These are phyloP conservation scores for Beris morrisii DNA, from an alignment of 2,888 invertebrate species.

Conservation along the genomic window DNA sequence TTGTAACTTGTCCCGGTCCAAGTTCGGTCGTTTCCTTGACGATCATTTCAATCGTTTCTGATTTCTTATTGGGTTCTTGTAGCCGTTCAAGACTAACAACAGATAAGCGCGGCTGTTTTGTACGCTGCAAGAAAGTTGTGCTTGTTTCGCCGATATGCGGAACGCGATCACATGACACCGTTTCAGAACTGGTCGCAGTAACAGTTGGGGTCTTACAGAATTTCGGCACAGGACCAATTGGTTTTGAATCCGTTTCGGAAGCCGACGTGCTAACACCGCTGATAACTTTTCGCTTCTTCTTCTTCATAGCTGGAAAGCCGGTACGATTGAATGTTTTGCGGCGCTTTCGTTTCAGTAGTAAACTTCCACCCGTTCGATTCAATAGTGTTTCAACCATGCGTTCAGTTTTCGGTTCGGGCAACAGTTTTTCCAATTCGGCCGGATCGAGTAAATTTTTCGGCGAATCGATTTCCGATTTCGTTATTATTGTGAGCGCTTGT, in stretches of 20 bases:
- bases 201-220: slow-evolving; percentile 1
- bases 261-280: slow-evolving; percentile 31
- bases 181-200: background rate
- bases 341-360: slow-evolving; percentile 61
- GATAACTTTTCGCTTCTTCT: slow-evolving; percentile 16
- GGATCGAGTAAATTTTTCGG: slow-evolving; percentile 48
- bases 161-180: slow-evolving; percentile 63
- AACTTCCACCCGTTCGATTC: slow-evolving; percentile 49
- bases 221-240: slow-evolving; percentile 34
- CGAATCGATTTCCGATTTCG: slow-evolving; percentile 56
- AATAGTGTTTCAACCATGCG: slow-evolving; percentile 53
- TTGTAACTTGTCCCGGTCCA: background rate
- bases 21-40: background rate
- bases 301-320: slow-evolving; percentile 75
- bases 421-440: slow-evolving; percentile 44
- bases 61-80: slow-evolving; percentile 50
- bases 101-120: slow-evolving; percentile 60
- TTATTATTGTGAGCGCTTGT: slow-evolving; percentile 56
- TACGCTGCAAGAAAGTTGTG: slow-evolving; percentile 67
- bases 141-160: slow-evolving; percentile 71
- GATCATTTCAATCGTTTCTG: slow-evolving; percentile 10
- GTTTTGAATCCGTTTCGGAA: slow-evolving; percentile 35
- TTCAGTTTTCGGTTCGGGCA: slow-evolving; percentile 39
- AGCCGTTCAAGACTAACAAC: slow-evolving; percentile 65
- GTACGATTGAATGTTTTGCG: slow-evolving; percentile 82